These are phyloP conservation scores for Orientallactaga sibirica DNA, from an alignment of 2,797 vertebrate species.

Conservation along the genomic window DNA sequence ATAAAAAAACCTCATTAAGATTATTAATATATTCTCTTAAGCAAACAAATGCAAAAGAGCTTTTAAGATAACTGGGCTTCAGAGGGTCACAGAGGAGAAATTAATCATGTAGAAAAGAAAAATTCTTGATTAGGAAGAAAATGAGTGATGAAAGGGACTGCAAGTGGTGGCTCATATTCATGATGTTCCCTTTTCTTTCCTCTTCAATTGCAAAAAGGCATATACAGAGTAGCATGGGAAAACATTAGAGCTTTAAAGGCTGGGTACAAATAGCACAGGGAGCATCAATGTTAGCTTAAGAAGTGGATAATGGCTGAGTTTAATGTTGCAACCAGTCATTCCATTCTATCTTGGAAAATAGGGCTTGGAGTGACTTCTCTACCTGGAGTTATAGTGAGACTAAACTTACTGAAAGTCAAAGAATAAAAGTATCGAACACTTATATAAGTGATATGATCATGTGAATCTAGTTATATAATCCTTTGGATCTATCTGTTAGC, in stretches of 20 bases:
- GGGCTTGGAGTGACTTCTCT: not conserved
- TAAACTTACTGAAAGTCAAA: slow-evolving; percentile 7
- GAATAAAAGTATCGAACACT: not conserved
- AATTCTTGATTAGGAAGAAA: slow-evolving; percentile 44
- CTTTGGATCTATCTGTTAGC: not conserved
- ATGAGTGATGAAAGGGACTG: slow-evolving; percentile 13
- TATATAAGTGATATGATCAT: not conserved
- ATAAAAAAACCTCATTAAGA: slow-evolving; percentile 2
- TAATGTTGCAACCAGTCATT: not conserved
- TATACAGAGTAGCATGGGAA: not conserved
- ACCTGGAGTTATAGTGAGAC: not conserved
- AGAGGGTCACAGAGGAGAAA: slow-evolving; percentile 43
- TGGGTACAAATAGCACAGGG: not conserved
- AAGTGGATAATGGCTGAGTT: slow-evolving; percentile 32
- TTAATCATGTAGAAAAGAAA: slow-evolving; percentile 59
- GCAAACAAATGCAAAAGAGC: slow-evolving; percentile 35
- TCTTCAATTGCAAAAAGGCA: not conserved
- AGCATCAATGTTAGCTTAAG: not conserved
- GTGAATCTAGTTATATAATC: not conserved
- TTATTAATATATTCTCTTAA: slow-evolving; percentile 43
- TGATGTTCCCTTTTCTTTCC: not conserved
- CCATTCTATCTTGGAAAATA: slow-evolving; percentile 49
- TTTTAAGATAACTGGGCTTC: slow-evolving; percentile 60
- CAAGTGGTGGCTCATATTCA: slow-evolving; percentile 27
- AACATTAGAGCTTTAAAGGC: not conserved